These are phyloP conservation scores for Bothrops jararaca DNA, from an alignment of 2,113 vertebrate species.

Conservation along the genomic window DNA sequence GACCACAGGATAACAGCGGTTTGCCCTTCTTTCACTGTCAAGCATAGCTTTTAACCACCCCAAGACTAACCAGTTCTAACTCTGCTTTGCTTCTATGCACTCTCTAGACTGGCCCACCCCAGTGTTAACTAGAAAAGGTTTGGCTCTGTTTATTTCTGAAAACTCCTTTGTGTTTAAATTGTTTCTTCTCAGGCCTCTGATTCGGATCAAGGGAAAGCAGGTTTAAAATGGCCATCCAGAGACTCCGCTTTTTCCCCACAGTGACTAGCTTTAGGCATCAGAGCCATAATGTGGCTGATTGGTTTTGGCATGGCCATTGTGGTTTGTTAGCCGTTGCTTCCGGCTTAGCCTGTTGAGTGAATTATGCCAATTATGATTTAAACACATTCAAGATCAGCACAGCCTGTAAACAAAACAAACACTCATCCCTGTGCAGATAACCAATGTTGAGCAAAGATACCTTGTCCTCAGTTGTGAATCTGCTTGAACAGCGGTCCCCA, in stretches of 20 bases:
- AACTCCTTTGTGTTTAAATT: neutral
- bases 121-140: neutral
- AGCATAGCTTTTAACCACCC: neutral
- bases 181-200: neutral
- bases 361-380: neutral
- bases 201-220: neutral
- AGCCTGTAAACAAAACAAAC: neutral
- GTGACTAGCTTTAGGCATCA: neutral
- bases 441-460: neutral
- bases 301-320: neutral
- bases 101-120: neutral
- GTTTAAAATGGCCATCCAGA: neutral
- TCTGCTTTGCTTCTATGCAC: neutral
- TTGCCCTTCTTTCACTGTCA: neutral
- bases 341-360: neutral
- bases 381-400: neutral
- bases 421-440: neutral
- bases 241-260: neutral
- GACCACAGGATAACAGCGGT: neutral
- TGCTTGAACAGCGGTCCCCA: neutral
- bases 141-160: neutral
- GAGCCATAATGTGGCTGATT: neutral
- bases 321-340: neutral
- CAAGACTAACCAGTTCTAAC: neutral
- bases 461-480: neutral